Conservation (phyloP, 2,113 vertebrate species). For the Cyprinodon tularosa region DNA sequence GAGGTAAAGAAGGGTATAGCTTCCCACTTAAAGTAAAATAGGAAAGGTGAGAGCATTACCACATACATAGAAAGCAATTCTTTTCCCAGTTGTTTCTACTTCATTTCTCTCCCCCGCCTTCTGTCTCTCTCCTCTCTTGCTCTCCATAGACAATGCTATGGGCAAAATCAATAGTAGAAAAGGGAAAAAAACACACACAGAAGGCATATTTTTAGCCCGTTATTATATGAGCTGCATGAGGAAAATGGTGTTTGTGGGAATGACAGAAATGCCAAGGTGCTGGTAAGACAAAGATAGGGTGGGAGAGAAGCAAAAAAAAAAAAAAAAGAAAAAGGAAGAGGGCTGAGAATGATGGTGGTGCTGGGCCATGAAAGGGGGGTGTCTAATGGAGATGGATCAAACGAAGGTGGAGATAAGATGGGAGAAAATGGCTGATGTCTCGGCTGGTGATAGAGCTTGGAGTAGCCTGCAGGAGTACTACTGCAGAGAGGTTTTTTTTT, state of each 20-base stretch:
- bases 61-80: constrained; percentile 62
- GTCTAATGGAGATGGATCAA: constrained; percentile 78
- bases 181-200: constrained; percentile 56
- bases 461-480: background rate
- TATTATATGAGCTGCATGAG: constrained; percentile 80
- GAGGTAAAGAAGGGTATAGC: constrained; percentile 41
- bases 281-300: constrained; percentile 59
- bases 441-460: constrained; percentile 24
- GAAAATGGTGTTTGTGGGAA: constrained; percentile 78
- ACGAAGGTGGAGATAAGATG: constrained; percentile 72
- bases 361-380: constrained; percentile 38
- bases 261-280: constrained; percentile 71
- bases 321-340: constrained; percentile 37
- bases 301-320: constrained; percentile 51
- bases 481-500: background rate
- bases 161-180: constrained; percentile 84
- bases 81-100: constrained; percentile 70
- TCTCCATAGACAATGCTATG: constrained; percentile 82
- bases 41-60: constrained; percentile 65
- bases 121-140: constrained; percentile 57
- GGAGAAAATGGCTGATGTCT: constrained; percentile 74
- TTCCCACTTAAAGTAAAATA: constrained; percentile 59
- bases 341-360: constrained; percentile 58
- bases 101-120: constrained; percentile 58
- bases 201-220: constrained; percentile 84